A percentile compares a stretch with the other conserved stretches of the same genome.
phyloP scores from a whole-genome alignment of 2,888 invertebrate genomes.

The Drosophila mulleri region DNA sequence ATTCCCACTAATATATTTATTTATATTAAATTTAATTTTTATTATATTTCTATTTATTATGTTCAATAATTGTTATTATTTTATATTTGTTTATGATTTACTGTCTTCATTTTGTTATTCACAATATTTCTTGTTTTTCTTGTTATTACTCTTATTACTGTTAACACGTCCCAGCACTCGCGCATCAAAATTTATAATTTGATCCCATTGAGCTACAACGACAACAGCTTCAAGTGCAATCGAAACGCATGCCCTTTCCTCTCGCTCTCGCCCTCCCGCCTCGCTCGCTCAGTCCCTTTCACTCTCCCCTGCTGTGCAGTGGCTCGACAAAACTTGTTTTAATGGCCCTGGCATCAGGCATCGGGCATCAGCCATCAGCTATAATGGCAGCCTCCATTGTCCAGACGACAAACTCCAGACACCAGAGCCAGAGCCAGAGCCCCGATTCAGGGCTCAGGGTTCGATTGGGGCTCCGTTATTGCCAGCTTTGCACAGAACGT shows the following conservation, averaged over 20 bases:
- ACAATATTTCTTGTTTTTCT: slow-evolving; percentile 5
- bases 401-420: slow-evolving; percentile 17
- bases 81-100: slow-evolving; percentile 11
- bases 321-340: slow-evolving; percentile 64
- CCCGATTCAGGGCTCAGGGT: slow-evolving; percentile 4
- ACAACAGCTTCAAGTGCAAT: slow-evolving; percentile 49
- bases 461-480: slow-evolving; percentile 54
- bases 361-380: slow-evolving; percentile 18
- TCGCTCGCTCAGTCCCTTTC: background rate
- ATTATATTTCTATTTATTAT: background rate
- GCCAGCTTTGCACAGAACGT: slow-evolving; percentile 57
- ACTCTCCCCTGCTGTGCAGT: background rate
- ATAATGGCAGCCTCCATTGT: slow-evolving; percentile 27
- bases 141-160: slow-evolving; percentile 4
- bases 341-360: slow-evolving; percentile 53
- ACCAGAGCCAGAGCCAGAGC: background rate
- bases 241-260: slow-evolving; percentile 45
- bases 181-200: slow-evolving; percentile 66
- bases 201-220: slow-evolving; percentile 53
- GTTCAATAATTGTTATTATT: background rate
- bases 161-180: slow-evolving; percentile 23
- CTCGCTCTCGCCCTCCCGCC: background rate
- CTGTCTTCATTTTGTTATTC: background rate
- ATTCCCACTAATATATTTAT: too few relatives aligned
- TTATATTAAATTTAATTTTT: too few relatives aligned